These are phyloP conservation scores for Eupeodes latifasciatus DNA, from an alignment of 2,888 invertebrate species.

Conservation along the genomic window DNA sequence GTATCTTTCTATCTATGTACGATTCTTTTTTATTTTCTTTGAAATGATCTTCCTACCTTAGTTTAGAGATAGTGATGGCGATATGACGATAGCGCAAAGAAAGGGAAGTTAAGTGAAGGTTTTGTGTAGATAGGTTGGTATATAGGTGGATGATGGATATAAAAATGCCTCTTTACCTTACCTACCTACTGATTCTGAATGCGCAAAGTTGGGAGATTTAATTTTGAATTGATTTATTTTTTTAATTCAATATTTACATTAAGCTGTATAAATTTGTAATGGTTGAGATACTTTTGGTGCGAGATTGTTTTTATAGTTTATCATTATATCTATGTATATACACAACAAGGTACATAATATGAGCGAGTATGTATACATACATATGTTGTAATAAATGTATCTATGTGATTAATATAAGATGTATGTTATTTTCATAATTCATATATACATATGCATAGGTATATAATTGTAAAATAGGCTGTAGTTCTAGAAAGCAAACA, in stretches of 20 bases:
- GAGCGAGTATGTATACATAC: no score
- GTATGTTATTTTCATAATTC: no score
- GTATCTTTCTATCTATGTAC: conserved; percentile 14
- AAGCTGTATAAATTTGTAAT: conserved; percentile 66
- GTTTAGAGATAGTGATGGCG: no score
- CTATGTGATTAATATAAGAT: no score
- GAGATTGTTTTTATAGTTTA: conserved; percentile 31
- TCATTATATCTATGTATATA: no score
- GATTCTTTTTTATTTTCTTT: background rate
- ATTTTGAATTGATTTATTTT: conserved; percentile 12
- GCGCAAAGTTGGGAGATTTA: background rate
- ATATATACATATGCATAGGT: no score
- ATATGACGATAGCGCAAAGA: background rate
- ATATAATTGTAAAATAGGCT: no score
- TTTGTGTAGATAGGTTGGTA: background rate
- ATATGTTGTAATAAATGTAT: no score
- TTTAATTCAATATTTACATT: conserved; percentile 44
- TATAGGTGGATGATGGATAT: background rate
- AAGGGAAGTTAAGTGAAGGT: background rate
- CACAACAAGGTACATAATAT: no score
- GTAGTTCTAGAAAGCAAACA: no score
- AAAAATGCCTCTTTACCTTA: background rate
- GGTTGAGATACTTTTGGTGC: conserved; percentile 62
- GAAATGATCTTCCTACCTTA: conserved; percentile 8
- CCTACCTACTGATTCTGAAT: background rate